Evolutionary conservation across 2,888 invertebrate genomes (phyloP).

Genomic region (Drosophila kuntzei): DNA sequence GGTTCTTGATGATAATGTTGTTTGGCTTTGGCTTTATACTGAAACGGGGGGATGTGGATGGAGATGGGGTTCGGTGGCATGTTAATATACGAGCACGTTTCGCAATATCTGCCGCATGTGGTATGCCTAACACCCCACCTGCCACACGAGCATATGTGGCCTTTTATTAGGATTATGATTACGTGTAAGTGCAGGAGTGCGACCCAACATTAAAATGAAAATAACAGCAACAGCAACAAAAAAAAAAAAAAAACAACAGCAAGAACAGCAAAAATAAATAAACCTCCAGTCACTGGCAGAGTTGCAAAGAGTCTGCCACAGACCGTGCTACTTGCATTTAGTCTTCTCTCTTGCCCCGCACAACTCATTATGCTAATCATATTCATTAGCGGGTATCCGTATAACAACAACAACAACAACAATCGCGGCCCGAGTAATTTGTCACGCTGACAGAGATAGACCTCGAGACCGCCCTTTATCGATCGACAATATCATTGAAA

Average conservation of each 20-base stretch:
- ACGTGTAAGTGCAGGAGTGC: conserved; percentile 67
- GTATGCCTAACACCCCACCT: conserved; percentile 40
- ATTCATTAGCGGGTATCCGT: conserved; percentile 64
- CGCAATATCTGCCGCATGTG: conserved; percentile 36
- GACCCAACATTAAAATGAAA: conserved; percentile 36
- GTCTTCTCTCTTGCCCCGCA: conserved; percentile 26
- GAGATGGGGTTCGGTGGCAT: conserved; percentile 23
- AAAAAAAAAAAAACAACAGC: neutral
- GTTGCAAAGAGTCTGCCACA: conserved; percentile 1
- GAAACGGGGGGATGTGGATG: no score
- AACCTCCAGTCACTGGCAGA: conserved; percentile 1
- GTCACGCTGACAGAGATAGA: conserved; percentile 62
- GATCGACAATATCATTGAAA: conserved; percentile 49
- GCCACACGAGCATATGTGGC: conserved; percentile 63
- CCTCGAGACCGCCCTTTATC: conserved; percentile 49
- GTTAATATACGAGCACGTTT: conserved; percentile 70
- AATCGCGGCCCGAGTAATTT: conserved; percentile 55
- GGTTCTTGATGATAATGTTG: conserved; percentile 41
- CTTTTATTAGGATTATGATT: conserved; percentile 75
- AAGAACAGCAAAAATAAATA: conserved; percentile 7
- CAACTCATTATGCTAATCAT: conserved; percentile 78
- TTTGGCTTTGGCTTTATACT: conserved; percentile 18
- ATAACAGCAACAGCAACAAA: conserved; percentile 1
- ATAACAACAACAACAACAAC: conserved; percentile 20
- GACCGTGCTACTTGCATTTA: conserved; percentile 18